Evolutionary conservation across 2,888 invertebrate species (phyloP).

Genomic region (Agriopis aurantiaria): DNA sequence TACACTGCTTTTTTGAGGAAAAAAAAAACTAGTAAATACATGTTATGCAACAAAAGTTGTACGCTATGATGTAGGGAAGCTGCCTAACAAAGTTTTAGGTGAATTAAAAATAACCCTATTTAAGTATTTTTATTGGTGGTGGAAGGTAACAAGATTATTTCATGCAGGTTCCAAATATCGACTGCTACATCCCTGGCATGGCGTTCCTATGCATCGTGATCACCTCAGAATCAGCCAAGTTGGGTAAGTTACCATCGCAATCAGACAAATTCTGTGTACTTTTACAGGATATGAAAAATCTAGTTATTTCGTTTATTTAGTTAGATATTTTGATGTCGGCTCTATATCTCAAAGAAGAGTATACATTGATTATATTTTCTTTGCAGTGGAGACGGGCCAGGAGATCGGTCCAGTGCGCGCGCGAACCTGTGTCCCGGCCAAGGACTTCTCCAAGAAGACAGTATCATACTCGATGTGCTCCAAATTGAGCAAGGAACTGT

Average conservation of each 20-base stretch:
- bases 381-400: slow-evolving; percentile 77
- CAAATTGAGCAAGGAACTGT: slow-evolving; percentile 78
- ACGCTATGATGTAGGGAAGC: no score
- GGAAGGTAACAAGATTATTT: no score
- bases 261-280: neutral
- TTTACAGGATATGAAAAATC: neutral
- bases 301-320: neutral
- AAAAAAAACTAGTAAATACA: no score
- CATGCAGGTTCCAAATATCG: slow-evolving; percentile 78
- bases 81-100: no score
- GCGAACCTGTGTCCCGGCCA: slow-evolving; percentile 79
- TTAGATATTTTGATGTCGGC: neutral
- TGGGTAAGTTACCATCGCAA: slow-evolving; percentile 61
- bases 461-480: slow-evolving; percentile 81
- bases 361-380: slow-evolving; percentile 1
- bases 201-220: slow-evolving; percentile 79
- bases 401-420: slow-evolving; percentile 82
- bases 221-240: slow-evolving; percentile 79
- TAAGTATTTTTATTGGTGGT: no score
- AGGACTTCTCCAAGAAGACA: slow-evolving; percentile 80
- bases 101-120: no score
- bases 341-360: neutral
- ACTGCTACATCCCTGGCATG: slow-evolving; percentile 83
- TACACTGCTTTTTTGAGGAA: no score
- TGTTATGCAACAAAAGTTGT: no score